A percentile compares a stretch with the other conserved stretches of the same genome.
Evolutionary conservation across 2,888 invertebrate genomes (phyloP).

Genomic region (Sycophila texana): DNA sequence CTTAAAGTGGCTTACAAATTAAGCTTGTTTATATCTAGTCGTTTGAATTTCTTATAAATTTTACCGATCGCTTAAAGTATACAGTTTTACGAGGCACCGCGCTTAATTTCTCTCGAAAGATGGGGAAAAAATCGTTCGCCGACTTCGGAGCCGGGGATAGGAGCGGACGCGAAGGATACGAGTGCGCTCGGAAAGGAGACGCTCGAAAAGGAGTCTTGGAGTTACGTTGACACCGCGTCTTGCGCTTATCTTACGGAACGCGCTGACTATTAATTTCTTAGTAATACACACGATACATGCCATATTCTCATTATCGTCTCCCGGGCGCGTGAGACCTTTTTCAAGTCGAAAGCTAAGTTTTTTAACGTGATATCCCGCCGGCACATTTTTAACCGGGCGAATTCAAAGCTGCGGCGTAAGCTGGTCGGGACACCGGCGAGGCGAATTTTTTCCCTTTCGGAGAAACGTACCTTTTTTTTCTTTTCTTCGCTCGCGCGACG

Average conservation of each 20-base stretch:
- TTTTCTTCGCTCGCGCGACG: not conserved
- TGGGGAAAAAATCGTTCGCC: no score
- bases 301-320: slow-evolving; percentile 59
- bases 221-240: slow-evolving; percentile 42
- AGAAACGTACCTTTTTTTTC: slow-evolving; percentile 21
- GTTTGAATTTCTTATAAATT: no score
- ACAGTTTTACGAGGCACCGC: no score
- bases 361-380: slow-evolving; percentile 40
- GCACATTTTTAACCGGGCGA: slow-evolving; percentile 20
- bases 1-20: not conserved
- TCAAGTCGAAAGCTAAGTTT: slow-evolving; percentile 35
- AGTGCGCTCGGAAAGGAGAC: slow-evolving; percentile 35
- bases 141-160: no score
- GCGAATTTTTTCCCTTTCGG: not conserved
- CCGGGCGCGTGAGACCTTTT: slow-evolving; percentile 41
- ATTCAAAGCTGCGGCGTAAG: slow-evolving; percentile 48
- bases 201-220: slow-evolving; percentile 45
- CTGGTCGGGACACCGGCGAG: not conserved
- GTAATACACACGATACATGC: slow-evolving; percentile 68
- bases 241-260: slow-evolving; percentile 53
- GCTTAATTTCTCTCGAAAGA: no score
- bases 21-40: no score
- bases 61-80: no score
- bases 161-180: slow-evolving; percentile 10
- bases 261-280: slow-evolving; percentile 70